Evolutionary conservation across 2,888 invertebrate species (phyloP).

Genomic region (Halictus quadricinctus): DNA sequence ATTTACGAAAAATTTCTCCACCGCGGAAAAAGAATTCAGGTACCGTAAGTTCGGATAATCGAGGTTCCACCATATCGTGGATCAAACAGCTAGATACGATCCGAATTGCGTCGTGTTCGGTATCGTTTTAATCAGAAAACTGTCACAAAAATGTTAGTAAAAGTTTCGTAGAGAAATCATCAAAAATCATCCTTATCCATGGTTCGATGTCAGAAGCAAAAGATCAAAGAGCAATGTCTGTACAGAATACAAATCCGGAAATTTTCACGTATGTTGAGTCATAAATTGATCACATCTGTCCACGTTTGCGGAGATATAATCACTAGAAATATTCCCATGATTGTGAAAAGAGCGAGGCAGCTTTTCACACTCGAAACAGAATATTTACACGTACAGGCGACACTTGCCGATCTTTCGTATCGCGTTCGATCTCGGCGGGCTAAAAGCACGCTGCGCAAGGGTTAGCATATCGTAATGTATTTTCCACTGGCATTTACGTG

Average conservation of each 20-base stretch:
- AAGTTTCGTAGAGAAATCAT: no score
- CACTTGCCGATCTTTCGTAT: background rate
- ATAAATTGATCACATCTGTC: background rate
- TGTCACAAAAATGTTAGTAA: background rate
- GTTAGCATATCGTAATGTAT: conserved; percentile 39
- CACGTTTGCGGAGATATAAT: background rate
- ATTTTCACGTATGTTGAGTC: background rate
- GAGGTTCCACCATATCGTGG: no score
- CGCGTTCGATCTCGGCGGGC: background rate
- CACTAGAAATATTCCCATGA: background rate
- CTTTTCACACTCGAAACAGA: background rate
- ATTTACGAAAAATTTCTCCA: no score
- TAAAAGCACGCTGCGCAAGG: background rate
- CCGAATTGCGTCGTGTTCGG: no score
- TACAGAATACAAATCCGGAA: background rate
- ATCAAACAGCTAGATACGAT: background rate
- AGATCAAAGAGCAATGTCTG: background rate
- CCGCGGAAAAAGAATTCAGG: no score
- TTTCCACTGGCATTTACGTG: conserved; percentile 58
- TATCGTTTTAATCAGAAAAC: no score
- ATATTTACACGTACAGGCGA: background rate
- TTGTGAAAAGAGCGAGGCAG: no score
- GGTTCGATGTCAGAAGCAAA: no score
- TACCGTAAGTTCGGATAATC: background rate
- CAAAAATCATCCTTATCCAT: no score